Base-by-base conservation (phyloP, 2,797 vertebrate genomes). In the Darevskia mixta region DNA sequence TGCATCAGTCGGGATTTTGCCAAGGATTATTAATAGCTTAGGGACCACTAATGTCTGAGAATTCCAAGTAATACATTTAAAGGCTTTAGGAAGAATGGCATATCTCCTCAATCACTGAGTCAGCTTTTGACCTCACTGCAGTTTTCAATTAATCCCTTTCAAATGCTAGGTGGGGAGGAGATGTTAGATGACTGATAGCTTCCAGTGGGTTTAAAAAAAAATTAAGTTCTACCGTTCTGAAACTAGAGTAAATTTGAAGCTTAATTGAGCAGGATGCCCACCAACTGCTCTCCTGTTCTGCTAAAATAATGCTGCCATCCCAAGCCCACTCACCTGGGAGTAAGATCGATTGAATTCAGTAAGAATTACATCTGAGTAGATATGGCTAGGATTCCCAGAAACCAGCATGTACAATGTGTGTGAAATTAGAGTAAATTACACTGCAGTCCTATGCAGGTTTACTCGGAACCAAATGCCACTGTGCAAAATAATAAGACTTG, bases 21-120 rank as follows among this genome's bases (percentile, higher is more conserved):
- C 79, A 90, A 90, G 15, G 82, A 75, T 79, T 86, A 66, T 86
- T 95, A 92, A 87, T 90, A 87, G 78, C 11, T 87, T 8, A 73
- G 55, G n/a, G 1, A 69, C 18, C 20, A 32, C 17, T 10, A 80
- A 0, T 49, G 58, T 8, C 25, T 85, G 77, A 72, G 10, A 49
- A 79, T 71, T 92, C 88, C 86, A 87, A 87, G 35, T 20, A 80
- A 61, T 86, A 89, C 9, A 87, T 89, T 35, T 71, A 77, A 94
- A 90, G 35, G 41, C 18, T 84, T 87, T 78, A 85, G 85, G 35
- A 78, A 77, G 83, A 75, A 81, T 5, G 83, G 85, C 1, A 1
- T 20, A 67, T n/a, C 71, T 76, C 75, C 32, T 79, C 27, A 84
- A 67, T 69, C 87, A 86, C 4, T 35, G 18, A 4, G 3, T 77